These are phyloP conservation scores for Salvator merianae DNA, from an alignment of 2,113 vertebrate genomes.

Conservation along the genomic window DNA sequence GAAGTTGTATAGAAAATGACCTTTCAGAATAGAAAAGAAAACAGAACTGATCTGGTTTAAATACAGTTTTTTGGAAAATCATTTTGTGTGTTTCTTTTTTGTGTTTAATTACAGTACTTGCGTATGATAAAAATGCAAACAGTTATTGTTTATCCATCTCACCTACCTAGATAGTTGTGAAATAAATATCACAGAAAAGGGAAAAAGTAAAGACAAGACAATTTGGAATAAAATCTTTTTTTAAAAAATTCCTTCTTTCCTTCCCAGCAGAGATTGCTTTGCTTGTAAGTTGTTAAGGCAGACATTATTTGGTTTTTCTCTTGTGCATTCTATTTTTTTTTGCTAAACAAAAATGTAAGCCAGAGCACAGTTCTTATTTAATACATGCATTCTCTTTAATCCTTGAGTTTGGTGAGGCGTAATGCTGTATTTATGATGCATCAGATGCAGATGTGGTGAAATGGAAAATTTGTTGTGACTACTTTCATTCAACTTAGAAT, in stretches of 20 bases:
- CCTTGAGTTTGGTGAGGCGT: constrained; percentile 49
- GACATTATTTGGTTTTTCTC: constrained; percentile 62
- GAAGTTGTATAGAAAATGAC: background rate
- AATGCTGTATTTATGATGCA: constrained; percentile 64
- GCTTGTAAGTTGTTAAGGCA: constrained; percentile 42
- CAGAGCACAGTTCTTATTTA: constrained; percentile 46
- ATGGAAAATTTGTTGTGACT: constrained; percentile 44
- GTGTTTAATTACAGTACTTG: background rate
- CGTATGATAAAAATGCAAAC: background rate
- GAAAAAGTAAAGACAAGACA: background rate
- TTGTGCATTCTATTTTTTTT: constrained; percentile 27
- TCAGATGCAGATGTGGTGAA: constrained; percentile 59
- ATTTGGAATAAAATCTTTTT: background rate
- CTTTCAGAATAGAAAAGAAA: background rate
- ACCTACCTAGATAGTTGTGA: background rate
- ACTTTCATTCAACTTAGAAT: constrained; percentile 47
- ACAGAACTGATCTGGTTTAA: background rate
- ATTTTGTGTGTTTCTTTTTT: background rate
- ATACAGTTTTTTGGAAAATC: background rate
- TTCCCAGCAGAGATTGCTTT: too few relatives aligned
- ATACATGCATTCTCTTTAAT: constrained; percentile 63
- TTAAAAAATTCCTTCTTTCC: background rate
- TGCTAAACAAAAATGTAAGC: constrained; percentile 49
- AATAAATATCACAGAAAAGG: background rate
- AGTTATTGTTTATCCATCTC: background rate